These are phyloP conservation scores for Heterodera carotae DNA, from an alignment of 1,140 invertebrate genomes.

Conservation along the genomic window DNA sequence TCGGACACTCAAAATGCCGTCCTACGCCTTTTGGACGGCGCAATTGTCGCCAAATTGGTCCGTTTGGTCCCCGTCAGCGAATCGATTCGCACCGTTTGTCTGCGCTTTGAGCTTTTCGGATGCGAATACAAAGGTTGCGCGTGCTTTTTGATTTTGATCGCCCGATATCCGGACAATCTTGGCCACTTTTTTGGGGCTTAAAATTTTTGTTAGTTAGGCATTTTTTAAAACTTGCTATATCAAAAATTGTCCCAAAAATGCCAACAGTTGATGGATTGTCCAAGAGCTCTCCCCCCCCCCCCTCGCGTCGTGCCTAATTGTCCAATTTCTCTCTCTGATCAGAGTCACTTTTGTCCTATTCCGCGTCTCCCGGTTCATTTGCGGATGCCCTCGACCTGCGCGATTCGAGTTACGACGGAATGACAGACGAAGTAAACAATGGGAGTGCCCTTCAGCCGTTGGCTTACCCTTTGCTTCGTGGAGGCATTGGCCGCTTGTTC, in stretches of 20 bases:
- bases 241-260: too few species aligned
- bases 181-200: too few species aligned
- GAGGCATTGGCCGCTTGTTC: constrained; percentile 83
- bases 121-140: constrained; percentile 69
- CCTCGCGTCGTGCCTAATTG: too few species aligned
- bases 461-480: constrained; percentile 74
- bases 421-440: constrained; percentile 60
- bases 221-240: too few species aligned
- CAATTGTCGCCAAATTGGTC: constrained; percentile 77
- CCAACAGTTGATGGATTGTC: too few species aligned
- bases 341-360: constrained; percentile 80
- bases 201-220: too few species aligned
- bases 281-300: constrained; percentile 34
- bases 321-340: constrained; percentile 48
- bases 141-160: too few species aligned
- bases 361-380: constrained; percentile 78
- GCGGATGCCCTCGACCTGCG: constrained; percentile 79
- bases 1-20: constrained; percentile 80
- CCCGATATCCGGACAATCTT: too few species aligned
- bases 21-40: constrained; percentile 76
- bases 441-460: not conserved
- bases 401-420: constrained; percentile 88
- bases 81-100: constrained; percentile 80
- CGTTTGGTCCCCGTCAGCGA: constrained; percentile 81
- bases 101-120: constrained; percentile 76